These are phyloP conservation scores for Crenuchus spilurus DNA, from an alignment of 2,797 vertebrate species.

Conservation along the genomic window DNA sequence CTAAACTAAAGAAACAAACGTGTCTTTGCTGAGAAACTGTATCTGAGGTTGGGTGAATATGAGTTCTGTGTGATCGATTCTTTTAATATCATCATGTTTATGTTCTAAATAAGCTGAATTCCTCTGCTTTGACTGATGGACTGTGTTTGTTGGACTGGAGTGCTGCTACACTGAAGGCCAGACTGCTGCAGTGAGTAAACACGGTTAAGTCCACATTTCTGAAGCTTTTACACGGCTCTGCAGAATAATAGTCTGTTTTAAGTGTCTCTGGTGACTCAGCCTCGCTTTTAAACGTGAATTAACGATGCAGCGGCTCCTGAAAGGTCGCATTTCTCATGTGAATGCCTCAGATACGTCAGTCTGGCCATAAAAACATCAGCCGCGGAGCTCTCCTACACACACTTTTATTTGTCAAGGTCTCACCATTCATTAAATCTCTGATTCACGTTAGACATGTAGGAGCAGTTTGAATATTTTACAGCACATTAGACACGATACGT, in stretches of 20 bases:
- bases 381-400: neutral
- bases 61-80: too few species aligned
- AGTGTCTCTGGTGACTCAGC: constrained; percentile 8
- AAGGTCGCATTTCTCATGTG: neutral
- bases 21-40: too few species aligned
- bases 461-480: neutral
- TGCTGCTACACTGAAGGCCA: neutral
- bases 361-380: neutral
- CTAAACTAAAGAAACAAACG: too few species aligned
- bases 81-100: too few species aligned
- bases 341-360: neutral
- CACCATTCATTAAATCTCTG: neutral
- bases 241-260: neutral
- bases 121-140: neutral
- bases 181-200: neutral
- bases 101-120: neutral
- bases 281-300: neutral
- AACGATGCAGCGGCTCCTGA: constrained; percentile 6
- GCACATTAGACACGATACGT: too few species aligned
- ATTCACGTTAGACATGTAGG: neutral
- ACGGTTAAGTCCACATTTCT: neutral
- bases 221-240: neutral
- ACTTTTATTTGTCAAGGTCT: neutral
- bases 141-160: neutral
- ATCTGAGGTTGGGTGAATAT: too few species aligned